phyloP scores from a whole-genome alignment of 2,888 invertebrate genomes.

The Augochlorella aurata region DNA sequence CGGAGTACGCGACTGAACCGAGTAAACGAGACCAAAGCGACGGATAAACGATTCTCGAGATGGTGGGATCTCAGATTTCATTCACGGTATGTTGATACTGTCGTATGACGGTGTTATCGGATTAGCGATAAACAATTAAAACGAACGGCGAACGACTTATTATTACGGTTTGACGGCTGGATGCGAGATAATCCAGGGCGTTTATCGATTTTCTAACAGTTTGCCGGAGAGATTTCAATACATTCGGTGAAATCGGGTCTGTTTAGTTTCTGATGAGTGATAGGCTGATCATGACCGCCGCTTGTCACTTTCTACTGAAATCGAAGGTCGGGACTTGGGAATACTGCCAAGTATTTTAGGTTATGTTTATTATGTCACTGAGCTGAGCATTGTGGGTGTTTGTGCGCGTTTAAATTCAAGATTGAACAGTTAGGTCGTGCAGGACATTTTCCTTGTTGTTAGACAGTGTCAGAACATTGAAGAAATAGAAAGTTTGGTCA shows the following conservation, averaged over 20 bases:
- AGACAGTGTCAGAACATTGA: not conserved
- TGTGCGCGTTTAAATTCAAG: not conserved
- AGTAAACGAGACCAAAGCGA: not conserved
- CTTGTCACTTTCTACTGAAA: slow-evolving; percentile 9
- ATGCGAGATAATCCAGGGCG: slow-evolving; percentile 30
- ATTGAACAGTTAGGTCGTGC: not conserved
- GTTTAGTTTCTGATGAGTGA: not conserved
- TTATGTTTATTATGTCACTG: slow-evolving; percentile 59
- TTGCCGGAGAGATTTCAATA: not conserved
- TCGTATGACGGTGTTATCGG: slow-evolving; percentile 23
- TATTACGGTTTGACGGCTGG: slow-evolving; percentile 37
- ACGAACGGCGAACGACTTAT: slow-evolving; percentile 3
- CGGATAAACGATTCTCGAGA: slow-evolving; percentile 21
- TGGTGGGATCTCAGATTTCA: slow-evolving; percentile 41
- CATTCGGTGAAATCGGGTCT: not conserved
- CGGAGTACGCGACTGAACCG: slow-evolving; percentile 22
- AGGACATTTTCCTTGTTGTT: not conserved
- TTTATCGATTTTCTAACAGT: slow-evolving; percentile 56
- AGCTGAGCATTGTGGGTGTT: slow-evolving; percentile 1
- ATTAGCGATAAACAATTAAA: slow-evolving; percentile 37
- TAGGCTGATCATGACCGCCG: slow-evolving; percentile 3
- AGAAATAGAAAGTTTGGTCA: not conserved
- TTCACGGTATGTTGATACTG: slow-evolving; percentile 48
- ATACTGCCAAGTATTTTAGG: slow-evolving; percentile 48
- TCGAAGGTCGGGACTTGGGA: slow-evolving; percentile 30